Base-by-base conservation (phyloP, 1,140 invertebrate genomes). In the Apocrypta bakeri region DNA sequence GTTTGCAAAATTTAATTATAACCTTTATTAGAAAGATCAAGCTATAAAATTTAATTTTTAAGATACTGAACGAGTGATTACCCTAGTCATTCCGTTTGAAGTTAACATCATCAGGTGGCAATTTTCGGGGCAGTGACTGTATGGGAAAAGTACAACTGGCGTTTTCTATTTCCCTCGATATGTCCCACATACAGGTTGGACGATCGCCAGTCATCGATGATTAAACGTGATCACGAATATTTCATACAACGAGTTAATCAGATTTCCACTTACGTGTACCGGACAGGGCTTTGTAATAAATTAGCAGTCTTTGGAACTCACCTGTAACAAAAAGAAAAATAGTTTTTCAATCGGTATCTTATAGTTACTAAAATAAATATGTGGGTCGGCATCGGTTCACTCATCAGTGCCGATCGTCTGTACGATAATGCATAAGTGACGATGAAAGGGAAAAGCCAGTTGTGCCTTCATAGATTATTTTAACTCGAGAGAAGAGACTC, bases 271-370 rank as follows among this genome's bases (percentile, higher is more conserved):
- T n/a, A 56, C 48, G 42, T n/a, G n/a, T 40, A 40, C 71, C 42
- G 6, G 37, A 40, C 14, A 33, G 68, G 14, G 31, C 17, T 48
- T 73, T 48, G 1, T 29, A 56, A 29, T 9, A 48, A 48, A 17
- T 48, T 17, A 17, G 21, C 14, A 21, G 42, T 25, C 63, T 71
- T 14, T 61, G 14, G 24, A 79, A 71, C 77, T 79, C 68, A 71
- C 77, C 77, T 79, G 77, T 1, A 79, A 79, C 27, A 79, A 31
- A 78, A 76, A 12, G 61, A 42, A 77, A 77, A 33, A 21, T 48
- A n/a, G n/a, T n/a, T n/a, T n/a, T n/a, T n/a, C n/a, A n/a, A n/a
- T n/a, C n/a, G n/a, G n/a, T n/a, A n/a, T n/a, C n/a, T n/a, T n/a
- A n/a, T n/a, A n/a, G n/a, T n/a, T n/a, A n/a, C n/a, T n/a, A n/a